Evolutionary conservation across 2,113 vertebrate genomes (phyloP).

Genomic region (Pygoscelis adeliae): DNA sequence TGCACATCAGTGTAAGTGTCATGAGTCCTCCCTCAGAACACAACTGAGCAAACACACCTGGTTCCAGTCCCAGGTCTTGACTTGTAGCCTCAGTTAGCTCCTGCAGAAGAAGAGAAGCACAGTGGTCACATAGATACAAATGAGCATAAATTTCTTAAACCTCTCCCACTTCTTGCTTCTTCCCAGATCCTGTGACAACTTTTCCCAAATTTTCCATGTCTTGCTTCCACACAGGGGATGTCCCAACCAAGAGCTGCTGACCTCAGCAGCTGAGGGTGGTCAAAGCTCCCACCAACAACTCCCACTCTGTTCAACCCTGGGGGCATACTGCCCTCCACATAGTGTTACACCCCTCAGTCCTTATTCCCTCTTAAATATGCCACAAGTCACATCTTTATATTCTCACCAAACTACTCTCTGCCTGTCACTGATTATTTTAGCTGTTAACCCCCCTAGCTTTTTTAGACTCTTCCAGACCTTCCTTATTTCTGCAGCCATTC

Average conservation of each 20-base stretch:
- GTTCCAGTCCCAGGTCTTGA: background rate
- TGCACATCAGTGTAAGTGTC: background rate
- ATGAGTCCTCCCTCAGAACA: background rate
- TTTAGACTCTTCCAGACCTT: background rate
- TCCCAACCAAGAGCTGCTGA: background rate
- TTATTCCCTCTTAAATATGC: background rate
- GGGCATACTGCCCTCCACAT: background rate
- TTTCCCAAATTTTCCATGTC: background rate
- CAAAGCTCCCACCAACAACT: background rate
- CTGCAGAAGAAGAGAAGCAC: background rate
- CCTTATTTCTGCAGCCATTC: background rate
- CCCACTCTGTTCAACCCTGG: background rate
- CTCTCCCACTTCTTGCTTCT: background rate
- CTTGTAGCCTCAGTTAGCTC: background rate
- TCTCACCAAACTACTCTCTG: background rate
- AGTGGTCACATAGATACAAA: background rate
- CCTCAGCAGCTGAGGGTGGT: background rate
- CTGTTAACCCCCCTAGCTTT: fast-evolving
- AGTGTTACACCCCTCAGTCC: fast-evolving
- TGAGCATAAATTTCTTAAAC: background rate
- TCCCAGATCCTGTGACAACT: background rate
- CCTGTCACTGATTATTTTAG: background rate
- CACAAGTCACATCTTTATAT: background rate
- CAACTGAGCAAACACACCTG: background rate
- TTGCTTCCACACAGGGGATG: background rate